phyloP scores from a whole-genome alignment of 35 echinoderm and acorn worm genomes.

The Nesometra sesokonis region DNA sequence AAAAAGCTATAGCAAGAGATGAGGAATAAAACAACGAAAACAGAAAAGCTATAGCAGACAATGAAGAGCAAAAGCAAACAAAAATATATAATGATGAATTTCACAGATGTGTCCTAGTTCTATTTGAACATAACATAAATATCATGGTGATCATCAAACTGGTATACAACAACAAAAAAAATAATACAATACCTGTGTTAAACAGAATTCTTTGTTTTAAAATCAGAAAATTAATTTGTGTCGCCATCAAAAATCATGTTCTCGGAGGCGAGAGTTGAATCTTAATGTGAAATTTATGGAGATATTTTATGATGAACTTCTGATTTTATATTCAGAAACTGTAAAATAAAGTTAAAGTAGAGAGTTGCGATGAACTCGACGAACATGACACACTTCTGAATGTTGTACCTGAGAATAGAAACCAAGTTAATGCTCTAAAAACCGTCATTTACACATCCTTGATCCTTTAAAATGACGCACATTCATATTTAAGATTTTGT shows the following conservation, averaged over 20 bases:
- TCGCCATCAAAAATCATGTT: not conserved
- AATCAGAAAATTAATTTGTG: not conserved
- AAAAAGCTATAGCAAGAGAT: too few relatives aligned
- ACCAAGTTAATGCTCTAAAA: not conserved
- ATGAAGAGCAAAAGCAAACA: too few relatives aligned
- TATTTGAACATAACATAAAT: not conserved
- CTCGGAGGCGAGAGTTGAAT: too few relatives aligned
- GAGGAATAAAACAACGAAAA: too few relatives aligned
- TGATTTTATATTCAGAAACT: too few relatives aligned
- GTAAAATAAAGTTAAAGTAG: too few relatives aligned
- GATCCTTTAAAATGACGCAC: not conserved
- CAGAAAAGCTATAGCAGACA: too few relatives aligned
- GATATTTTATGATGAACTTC: too few relatives aligned
- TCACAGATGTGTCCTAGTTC: not conserved
- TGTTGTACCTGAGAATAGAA: not conserved
- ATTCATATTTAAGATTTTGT: not conserved
- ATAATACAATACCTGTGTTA: not conserved
- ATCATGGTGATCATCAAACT: not conserved
- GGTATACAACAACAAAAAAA: not conserved
- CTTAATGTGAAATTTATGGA: too few relatives aligned
- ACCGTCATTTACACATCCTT: not conserved
- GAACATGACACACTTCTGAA: not conserved
- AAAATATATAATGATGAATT: too few relatives aligned
- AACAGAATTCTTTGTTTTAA: not conserved
- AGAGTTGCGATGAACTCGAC: not conserved